Percentiles rank a stretch among this genome's conserved stretches.
Conservation (phyloP, 2,113 vertebrate species). For the Maccullochella peelii region DNA sequence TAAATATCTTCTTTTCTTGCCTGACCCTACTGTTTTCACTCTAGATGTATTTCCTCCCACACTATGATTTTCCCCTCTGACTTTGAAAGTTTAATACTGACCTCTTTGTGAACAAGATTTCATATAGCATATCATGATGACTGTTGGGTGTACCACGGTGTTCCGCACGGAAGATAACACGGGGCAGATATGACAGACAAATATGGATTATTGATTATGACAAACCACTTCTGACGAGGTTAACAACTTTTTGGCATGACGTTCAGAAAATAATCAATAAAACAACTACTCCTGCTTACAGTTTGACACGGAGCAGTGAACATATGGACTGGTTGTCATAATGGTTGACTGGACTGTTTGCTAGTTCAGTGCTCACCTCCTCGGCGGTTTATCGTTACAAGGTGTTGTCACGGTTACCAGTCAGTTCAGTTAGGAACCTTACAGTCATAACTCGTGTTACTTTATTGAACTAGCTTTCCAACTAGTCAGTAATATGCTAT, state of each 20-base stretch:
- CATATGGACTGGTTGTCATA: background rate
- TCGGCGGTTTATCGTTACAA: background rate
- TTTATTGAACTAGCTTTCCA: background rate
- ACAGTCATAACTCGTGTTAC: no score
- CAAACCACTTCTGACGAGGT: background rate
- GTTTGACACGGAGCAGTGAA: background rate
- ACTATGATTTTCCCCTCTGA: background rate
- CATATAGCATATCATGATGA: no score
- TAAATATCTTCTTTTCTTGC: background rate
- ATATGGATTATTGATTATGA: no score
- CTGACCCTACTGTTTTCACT: background rate
- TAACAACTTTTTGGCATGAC: background rate
- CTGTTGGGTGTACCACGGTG: no score
- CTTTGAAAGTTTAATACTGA: no score
- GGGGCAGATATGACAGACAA: no score
- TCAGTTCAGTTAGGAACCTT: background rate
- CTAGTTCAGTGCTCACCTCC: background rate
- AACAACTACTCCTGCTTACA: background rate
- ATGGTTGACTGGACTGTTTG: no score
- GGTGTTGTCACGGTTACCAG: constrained; percentile 10
- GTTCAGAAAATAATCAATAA: background rate
- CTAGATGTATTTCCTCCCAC: background rate
- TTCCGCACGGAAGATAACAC: no score
- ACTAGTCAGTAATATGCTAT: no score
- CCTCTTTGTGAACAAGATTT: no score